Evolutionary conservation across 2,797 vertebrate species (phyloP).

Genomic region (Catamblyrhynchus diadema): DNA sequence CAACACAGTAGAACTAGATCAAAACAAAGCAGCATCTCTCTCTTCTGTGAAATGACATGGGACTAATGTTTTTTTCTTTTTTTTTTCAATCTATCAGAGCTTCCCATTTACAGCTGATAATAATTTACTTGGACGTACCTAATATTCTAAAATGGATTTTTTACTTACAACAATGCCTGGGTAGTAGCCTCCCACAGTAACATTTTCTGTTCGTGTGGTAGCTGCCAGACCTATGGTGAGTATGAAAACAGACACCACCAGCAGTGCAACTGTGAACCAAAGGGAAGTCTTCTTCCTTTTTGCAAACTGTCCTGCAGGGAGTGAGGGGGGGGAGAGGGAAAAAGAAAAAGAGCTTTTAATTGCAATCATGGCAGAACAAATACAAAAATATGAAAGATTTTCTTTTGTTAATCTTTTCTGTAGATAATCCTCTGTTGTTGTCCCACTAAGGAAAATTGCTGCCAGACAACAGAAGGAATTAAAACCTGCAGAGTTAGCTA

Average conservation of each 20-base stretch:
- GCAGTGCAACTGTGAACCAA: constrained; percentile 83
- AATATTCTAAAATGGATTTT: background rate
- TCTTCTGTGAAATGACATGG: background rate
- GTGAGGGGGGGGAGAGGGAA: accelerated
- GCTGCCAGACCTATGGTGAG: constrained; percentile 86
- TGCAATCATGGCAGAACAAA: background rate
- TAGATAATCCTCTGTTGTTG: background rate
- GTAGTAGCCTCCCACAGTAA: constrained; percentile 90
- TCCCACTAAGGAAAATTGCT: background rate
- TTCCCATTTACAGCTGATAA: background rate
- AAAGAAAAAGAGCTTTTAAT: background rate
- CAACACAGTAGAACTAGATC: background rate
- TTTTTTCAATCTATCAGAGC: background rate
- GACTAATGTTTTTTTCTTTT: background rate
- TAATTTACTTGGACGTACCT: background rate
- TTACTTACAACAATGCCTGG: constrained; percentile 91
- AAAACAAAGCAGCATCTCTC: background rate
- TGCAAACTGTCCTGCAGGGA: constrained; percentile 76
- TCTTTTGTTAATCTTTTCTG: background rate
- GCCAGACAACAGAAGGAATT: background rate
- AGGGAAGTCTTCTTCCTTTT: constrained; percentile 85
- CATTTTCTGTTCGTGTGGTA: constrained; percentile 89
- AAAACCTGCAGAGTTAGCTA: background rate
- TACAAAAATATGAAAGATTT: background rate
- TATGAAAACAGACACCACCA: constrained; percentile 83